Evolutionary conservation across 2,888 invertebrate species (phyloP), one percentile per base, ranked within the genome.

Genomic region (Drosophila acutilabella): DNA sequence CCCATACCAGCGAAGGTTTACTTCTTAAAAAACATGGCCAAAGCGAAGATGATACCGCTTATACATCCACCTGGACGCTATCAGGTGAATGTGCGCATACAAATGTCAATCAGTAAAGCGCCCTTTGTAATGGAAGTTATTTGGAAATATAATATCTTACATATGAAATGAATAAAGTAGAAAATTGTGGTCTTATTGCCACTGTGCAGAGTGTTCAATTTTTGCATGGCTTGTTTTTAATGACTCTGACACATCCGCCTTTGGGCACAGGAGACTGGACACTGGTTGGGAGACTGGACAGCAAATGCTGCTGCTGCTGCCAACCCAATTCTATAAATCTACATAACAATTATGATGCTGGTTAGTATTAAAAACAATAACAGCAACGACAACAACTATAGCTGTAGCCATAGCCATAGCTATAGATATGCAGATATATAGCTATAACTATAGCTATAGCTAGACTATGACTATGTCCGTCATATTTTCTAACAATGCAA

Each of bases 301-400:
- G 20, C 56, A 79, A 74, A 52, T 73, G 64, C 56, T 23, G 59
- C 60, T 79, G 86, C 58, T 20, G 59, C 61, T 80, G 86, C 59
- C 73, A 76, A 68, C 75, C 74, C 69, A 72, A 72, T 77, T 84
- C 74, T 79, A 78, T 81, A 80, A 86, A 86, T 87, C 81, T 83
- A 70, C 87, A 87, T 83, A 87, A 87, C 84, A 84, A 87, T 83
- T 87, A 87, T 81, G 80, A 74, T 80, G 73, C 78, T 83, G 74
- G 78, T 86, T 74, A 71, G 71, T 71, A 81, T 81, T 86, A 78
- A 84, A 81, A 83, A 83, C 87, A 79, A 83, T 78, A 81, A 78
- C 77, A 65, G 62, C 64, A 50, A 42, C 16, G 42, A 42, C 56
- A 30, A 52, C 61, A 59, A 48, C 56, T 10, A 36, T 11, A 23